Percentiles rank a stretch among this genome's conserved stretches.
phyloP scores from a whole-genome alignment of 2,797 vertebrate genomes.

The Rhyacichthys aspro region DNA sequence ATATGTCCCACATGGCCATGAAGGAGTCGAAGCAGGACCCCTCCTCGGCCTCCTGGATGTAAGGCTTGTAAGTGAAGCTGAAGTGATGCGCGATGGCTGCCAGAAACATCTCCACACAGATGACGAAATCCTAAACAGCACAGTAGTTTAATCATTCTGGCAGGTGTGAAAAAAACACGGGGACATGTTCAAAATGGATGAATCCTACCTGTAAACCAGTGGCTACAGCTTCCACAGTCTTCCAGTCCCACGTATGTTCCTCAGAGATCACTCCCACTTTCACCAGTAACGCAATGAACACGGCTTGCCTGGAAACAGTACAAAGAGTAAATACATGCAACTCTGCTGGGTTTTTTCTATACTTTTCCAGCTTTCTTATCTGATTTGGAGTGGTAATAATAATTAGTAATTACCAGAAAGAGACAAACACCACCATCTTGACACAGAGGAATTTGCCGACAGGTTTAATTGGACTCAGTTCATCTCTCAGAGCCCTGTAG shows the following conservation, averaged over 20 bases:
- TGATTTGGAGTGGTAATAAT: background rate
- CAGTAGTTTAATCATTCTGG: background rate
- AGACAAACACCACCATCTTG: conserved; percentile 98
- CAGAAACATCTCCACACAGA: conserved; percentile 98
- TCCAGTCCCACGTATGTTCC: conserved; percentile 92
- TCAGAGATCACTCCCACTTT: conserved; percentile 96
- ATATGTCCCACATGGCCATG: conserved; percentile 98
- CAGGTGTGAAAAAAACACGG: background rate
- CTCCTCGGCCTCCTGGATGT: conserved; percentile 95
- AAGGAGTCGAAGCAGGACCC: conserved; percentile 98
- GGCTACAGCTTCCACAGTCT: conserved; percentile 94
- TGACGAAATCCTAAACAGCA: conserved; percentile 90
- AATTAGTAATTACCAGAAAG: conserved; percentile 89
- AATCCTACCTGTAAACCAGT: conserved; percentile 91
- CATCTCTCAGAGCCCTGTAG: conserved; percentile 92
- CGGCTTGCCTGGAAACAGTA: conserved; percentile 88
- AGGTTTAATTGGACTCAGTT: conserved; percentile 92
- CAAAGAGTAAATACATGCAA: background rate
- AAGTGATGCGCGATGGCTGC: conserved; percentile 96
- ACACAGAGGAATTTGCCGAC: conserved; percentile 98
- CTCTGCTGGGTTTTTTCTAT: too few relatives aligned
- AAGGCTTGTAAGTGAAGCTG: conserved; percentile 97
- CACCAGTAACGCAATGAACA: conserved; percentile 93
- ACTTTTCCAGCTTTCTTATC: too few relatives aligned
- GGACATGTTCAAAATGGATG: background rate